Evolutionary conservation across 2,888 invertebrate species (phyloP).

Genomic region (Agonopterix alstromeriana): DNA sequence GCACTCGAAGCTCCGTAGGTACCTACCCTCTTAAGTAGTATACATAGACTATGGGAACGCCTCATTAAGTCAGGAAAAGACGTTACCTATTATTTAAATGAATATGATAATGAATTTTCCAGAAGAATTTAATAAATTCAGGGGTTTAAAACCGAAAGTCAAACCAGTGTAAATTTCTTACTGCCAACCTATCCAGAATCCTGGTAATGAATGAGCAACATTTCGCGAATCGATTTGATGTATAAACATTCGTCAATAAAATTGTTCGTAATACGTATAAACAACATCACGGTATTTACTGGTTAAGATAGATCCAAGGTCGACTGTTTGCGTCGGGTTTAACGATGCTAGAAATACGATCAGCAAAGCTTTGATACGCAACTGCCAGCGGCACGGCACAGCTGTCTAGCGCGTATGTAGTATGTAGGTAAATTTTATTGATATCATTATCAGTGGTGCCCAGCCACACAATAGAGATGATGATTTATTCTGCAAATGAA

Average conservation of each 20-base stretch:
- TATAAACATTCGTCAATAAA: not conserved
- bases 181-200: not conserved
- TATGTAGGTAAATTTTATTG: not conserved
- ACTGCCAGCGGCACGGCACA: constrained; percentile 11
- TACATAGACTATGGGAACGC: too few species aligned
- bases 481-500: too few species aligned
- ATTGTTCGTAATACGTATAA: not conserved
- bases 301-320: constrained; percentile 20
- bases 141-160: not conserved
- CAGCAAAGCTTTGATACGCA: constrained; percentile 19
- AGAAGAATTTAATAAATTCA: too few species aligned
- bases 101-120: too few species aligned
- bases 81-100: too few species aligned
- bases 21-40: too few species aligned
- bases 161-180: not conserved
- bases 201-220: not conserved
- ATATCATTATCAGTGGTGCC: too few species aligned
- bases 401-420: constrained; percentile 14
- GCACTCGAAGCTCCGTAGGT: not conserved
- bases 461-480: too few species aligned
- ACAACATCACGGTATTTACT: constrained; percentile 5
- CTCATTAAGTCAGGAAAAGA: too few species aligned
- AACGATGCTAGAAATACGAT: constrained; percentile 27
- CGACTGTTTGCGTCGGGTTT: constrained; percentile 19
- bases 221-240: too few species aligned